phyloP scores from a whole-genome alignment of 2,113 vertebrate species.

The Tachycineta bicolor region DNA sequence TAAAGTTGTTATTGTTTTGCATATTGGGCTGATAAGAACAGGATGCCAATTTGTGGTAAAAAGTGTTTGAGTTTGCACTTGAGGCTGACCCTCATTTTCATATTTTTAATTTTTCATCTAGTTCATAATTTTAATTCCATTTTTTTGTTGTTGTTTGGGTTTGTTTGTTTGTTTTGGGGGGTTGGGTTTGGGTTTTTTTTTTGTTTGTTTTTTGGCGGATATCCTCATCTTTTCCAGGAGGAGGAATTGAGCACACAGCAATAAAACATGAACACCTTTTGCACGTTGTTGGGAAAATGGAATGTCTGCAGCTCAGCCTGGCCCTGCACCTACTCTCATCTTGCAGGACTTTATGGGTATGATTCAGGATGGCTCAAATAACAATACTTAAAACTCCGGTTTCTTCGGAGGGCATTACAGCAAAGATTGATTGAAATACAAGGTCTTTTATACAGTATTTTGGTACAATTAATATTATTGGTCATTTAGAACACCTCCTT shows the following conservation, averaged over 20 bases:
- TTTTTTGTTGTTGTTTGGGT: too few relatives aligned
- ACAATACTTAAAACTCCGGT: too few relatives aligned
- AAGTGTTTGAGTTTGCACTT: rapidly evolving
- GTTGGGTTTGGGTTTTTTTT: too few relatives aligned
- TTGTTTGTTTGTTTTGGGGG: too few relatives aligned
- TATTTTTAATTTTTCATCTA: not conserved
- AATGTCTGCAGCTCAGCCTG: not conserved
- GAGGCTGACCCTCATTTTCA: not conserved
- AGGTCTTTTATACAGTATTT: too few relatives aligned
- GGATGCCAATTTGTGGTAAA: not conserved
- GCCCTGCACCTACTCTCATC: not conserved
- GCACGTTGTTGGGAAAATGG: not conserved
- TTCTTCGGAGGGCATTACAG: too few relatives aligned
- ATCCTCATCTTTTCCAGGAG: not conserved
- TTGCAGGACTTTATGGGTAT: not conserved
- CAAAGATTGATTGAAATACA: too few relatives aligned
- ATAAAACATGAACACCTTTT: not conserved
- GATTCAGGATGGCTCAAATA: too few relatives aligned
- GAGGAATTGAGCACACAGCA: rapidly evolving
- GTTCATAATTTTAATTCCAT: not conserved
- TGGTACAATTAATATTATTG: too few relatives aligned
- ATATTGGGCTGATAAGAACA: not conserved
- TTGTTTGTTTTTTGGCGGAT: not conserved
- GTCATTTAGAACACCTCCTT: too few relatives aligned
- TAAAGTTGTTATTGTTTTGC: not conserved